Evolutionary conservation across 2,888 invertebrate species (phyloP), one percentile per base, ranked within the genome.

Genomic region (Vesta saturnalis): DNA sequence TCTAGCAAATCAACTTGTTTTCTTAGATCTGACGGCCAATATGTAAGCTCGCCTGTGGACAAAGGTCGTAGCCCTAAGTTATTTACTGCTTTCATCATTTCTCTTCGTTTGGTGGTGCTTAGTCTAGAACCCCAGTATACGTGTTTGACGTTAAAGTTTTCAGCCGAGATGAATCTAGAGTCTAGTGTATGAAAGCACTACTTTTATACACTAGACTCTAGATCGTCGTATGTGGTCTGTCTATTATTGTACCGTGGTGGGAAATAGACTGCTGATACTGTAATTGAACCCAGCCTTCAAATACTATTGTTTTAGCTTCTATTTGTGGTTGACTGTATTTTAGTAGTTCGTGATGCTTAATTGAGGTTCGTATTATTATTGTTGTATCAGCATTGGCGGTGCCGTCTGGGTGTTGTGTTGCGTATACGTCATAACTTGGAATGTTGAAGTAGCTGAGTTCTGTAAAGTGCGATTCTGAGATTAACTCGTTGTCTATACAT

Each of bases 11-110:
- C 6, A 5, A 30, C 74, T 3, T 77, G 77, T 21, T 70, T 55
- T 71, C 67, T 71, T 14, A 58, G 59, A 56, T 75, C 72, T 5
- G 72, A 52, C 12, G 76, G 76, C 73, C 76, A 77, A 59, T 78
- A 74, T 0, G 76, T 78, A 12, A 78, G 76, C 68, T 76, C 47
- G 0, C 74, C 72, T n/a, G 69, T 67, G 15, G 74, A 73, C 8
- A 61, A 16, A 12, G 49, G 52, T n/a, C 46, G 58, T 52, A 47
- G 47, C 30, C 57, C 60, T 19, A 64, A n/a, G n/a, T n/a, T n/a
- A n/a, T n/a, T n/a, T n/a, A n/a, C n/a, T n/a, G n/a, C n/a, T n/a
- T n/a, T n/a, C n/a, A n/a, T n/a, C n/a, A n/a, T n/a, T n/a, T n/a
- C n/a, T n/a, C n/a, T n/a, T n/a, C n/a, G n/a, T n/a, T n/a, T n/a